These are phyloP conservation scores for Ornithoptera priamus DNA, from an alignment of 2,888 invertebrate genomes.

Conservation along the genomic window DNA sequence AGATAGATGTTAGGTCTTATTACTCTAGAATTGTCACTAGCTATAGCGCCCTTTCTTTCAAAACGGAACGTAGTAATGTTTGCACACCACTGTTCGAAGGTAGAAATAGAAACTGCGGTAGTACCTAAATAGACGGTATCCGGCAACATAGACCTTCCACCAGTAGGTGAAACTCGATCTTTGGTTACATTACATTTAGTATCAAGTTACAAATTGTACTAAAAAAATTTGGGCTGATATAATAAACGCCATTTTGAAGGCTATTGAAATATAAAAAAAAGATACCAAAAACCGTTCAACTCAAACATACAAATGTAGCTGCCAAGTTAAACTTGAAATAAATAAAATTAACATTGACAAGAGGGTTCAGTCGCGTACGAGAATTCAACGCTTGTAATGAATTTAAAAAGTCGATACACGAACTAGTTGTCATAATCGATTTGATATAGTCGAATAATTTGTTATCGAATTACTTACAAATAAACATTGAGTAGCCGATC, in stretches of 20 bases:
- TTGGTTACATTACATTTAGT: too few relatives aligned
- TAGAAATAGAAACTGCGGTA: too few relatives aligned
- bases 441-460: slow-evolving; percentile 10
- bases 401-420: slow-evolving; percentile 12
- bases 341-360: slow-evolving; percentile 7
- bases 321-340: slow-evolving; percentile 1
- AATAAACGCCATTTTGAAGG: neutral
- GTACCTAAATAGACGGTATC: too few relatives aligned
- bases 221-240: too few relatives aligned
- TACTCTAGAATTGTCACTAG: too few relatives aligned
- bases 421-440: slow-evolving; percentile 14
- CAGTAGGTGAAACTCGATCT: too few relatives aligned
- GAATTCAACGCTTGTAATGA: slow-evolving; percentile 11
- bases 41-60: too few relatives aligned
- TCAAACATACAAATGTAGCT: neutral
- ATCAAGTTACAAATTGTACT: too few relatives aligned
- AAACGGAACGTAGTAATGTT: too few relatives aligned
- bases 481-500: slow-evolving; percentile 2
- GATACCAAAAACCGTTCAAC: neutral
- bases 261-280: neutral
- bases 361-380: slow-evolving; percentile 5
- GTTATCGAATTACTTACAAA: slow-evolving; percentile 4
- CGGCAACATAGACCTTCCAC: too few relatives aligned
- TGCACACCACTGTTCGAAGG: too few relatives aligned
- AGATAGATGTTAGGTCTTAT: too few relatives aligned